A percentile compares a stretch with the other conserved stretches of the same genome.
Conservation (phyloP, 2,797 vertebrate species). For the Acanthurus leucopareius region DNA sequence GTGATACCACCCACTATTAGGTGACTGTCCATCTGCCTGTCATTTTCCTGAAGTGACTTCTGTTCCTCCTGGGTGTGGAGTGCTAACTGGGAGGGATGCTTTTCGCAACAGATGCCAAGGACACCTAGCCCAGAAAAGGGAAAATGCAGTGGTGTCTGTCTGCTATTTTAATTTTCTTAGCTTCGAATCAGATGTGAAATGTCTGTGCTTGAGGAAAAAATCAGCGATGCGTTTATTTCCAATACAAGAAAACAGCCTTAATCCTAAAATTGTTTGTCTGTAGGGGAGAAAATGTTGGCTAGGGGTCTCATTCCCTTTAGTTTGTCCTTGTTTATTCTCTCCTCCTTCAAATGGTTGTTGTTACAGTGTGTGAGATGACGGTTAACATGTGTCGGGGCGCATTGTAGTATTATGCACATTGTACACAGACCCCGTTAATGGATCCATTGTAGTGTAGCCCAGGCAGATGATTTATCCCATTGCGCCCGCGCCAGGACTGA, state of each 20-base stretch:
- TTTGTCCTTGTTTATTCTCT: conserved; percentile 18
- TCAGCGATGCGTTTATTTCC: conserved; percentile 28
- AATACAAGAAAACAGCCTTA: conserved; percentile 8
- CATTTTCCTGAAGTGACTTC: conserved; percentile 36
- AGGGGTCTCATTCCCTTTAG: neutral
- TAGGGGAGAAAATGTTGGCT: conserved; percentile 22
- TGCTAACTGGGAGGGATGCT: conserved; percentile 10
- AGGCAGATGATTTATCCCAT: conserved; percentile 58
- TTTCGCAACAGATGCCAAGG: conserved; percentile 15
- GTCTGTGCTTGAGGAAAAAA: conserved; percentile 35
- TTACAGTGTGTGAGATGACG: conserved; percentile 22
- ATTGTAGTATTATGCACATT: conserved; percentile 33
- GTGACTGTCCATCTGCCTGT: conserved; percentile 36
- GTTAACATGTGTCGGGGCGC: conserved; percentile 36
- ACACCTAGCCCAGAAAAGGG: conserved; percentile 9
- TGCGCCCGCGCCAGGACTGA: conserved; percentile 46
- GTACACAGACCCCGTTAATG: conserved; percentile 36
- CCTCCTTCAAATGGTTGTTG: conserved; percentile 7
- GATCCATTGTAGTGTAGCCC: conserved; percentile 40
- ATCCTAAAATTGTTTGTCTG: conserved; percentile 9
- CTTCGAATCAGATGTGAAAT: conserved; percentile 48
- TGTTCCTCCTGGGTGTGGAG: conserved; percentile 32
- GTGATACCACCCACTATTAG: conserved; percentile 12
- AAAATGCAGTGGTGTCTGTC: conserved; percentile 29
- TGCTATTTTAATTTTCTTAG: conserved; percentile 29